Conservation (phyloP, 2,888 invertebrate genomes). For the Lasioglossum calceatum region DNA sequence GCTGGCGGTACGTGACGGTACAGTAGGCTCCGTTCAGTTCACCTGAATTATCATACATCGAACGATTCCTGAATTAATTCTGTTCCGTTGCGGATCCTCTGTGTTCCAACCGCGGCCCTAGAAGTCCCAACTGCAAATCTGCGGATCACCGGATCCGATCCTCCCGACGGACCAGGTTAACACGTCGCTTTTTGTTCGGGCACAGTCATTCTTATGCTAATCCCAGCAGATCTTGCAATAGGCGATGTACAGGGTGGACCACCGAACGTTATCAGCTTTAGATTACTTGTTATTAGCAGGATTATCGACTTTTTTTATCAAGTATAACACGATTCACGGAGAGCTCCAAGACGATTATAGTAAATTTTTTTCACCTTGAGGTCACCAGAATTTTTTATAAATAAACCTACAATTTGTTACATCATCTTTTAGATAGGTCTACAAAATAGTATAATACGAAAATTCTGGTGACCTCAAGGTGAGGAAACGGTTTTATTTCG, state of each 20-base stretch:
- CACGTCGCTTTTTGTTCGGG: background rate
- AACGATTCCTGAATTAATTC: constrained; percentile 46
- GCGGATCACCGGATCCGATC: background rate
- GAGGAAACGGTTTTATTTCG: too few species aligned
- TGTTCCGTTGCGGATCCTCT: constrained; percentile 20
- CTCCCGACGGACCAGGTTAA: background rate
- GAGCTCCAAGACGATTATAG: too few species aligned
- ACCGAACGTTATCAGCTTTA: background rate
- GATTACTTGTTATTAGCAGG: background rate
- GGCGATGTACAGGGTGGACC: background rate
- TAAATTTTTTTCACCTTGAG: too few species aligned
- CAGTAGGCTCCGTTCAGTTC: background rate
- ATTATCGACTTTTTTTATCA: background rate
- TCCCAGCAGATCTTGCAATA: background rate
- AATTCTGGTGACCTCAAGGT: too few species aligned
- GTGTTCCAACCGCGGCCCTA: background rate
- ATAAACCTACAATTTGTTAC: too few species aligned
- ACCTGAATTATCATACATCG: constrained; percentile 51
- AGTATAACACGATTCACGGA: too few species aligned
- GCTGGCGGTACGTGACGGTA: constrained; percentile 19
- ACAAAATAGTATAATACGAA: too few species aligned
- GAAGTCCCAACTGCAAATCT: background rate
- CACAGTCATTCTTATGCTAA: background rate
- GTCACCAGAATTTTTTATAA: too few species aligned
- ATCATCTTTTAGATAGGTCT: too few species aligned